These are phyloP conservation scores for Leguminivora glycinivorella DNA, from an alignment of 1,140 invertebrate species.

Conservation along the genomic window DNA sequence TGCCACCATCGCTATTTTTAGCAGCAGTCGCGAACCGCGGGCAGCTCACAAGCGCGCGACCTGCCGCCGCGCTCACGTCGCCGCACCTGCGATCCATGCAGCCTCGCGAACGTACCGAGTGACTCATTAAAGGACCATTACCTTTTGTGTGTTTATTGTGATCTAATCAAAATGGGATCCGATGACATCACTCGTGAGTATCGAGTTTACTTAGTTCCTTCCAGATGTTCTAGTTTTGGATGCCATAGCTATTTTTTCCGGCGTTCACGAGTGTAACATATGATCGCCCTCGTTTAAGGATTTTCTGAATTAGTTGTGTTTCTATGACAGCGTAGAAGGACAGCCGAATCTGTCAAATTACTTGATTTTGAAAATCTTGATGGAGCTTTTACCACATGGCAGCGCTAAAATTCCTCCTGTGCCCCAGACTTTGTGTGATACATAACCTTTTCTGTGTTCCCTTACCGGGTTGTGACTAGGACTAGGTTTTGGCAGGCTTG, in stretches of 20 bases:
- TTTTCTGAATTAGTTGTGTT: neutral
- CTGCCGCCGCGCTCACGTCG: slow-evolving; percentile 45
- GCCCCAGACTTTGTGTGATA: neutral
- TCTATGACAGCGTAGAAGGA: neutral
- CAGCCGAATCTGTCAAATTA: neutral
- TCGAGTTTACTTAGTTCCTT: neutral
- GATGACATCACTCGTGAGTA: slow-evolving; percentile 58
- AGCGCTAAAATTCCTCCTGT: neutral
- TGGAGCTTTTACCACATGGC: neutral
- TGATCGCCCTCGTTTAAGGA: neutral
- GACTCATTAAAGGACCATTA: slow-evolving; percentile 34
- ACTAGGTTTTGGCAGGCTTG: neutral
- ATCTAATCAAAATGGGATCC: slow-evolving; percentile 45
- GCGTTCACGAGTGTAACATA: slow-evolving; percentile 16
- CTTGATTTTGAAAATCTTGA: neutral
- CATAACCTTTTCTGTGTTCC: neutral
- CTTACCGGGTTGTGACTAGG: neutral
- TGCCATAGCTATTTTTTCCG: slow-evolving; percentile 4
- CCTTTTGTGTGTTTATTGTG: slow-evolving; percentile 36
- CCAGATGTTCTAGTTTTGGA: neutral
- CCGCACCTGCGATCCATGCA: neutral
- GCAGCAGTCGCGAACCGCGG: slow-evolving; percentile 47
- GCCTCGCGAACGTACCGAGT: slow-evolving; percentile 32
- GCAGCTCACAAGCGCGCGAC: slow-evolving; percentile 52
- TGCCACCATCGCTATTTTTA: slow-evolving; percentile 61